Percentiles rank a stretch among this genome's conserved stretches.
These are phyloP conservation scores for Neodon shergylaensis DNA, from an alignment of 2,113 vertebrate species.

Conservation along the genomic window DNA sequence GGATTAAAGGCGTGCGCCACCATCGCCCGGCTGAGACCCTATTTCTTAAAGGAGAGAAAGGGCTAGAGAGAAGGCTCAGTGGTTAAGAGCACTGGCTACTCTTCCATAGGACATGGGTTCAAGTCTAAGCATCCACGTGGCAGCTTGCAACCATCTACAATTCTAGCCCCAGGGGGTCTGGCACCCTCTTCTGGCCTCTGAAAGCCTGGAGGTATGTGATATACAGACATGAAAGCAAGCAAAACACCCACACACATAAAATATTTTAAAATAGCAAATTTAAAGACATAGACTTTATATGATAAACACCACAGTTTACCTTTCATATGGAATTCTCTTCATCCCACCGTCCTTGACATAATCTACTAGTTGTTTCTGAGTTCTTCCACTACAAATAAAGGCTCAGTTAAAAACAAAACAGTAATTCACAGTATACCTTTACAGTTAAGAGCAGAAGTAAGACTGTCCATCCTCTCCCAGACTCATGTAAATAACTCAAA, in stretches of 20 bases:
- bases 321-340: slow-evolving; percentile 93
- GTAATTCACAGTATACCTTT: not conserved
- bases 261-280: too few species aligned
- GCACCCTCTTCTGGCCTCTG: not conserved
- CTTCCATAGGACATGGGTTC: not conserved
- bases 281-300: not conserved
- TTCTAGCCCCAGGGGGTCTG: not conserved
- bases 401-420: not conserved
- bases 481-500: not conserved
- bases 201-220: not conserved
- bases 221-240: not conserved
- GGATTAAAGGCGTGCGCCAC: too few species aligned
- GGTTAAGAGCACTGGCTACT: not conserved
- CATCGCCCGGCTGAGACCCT: too few species aligned
- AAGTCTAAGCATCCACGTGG: not conserved
- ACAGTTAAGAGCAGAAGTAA: not conserved
- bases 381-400: slow-evolving; percentile 91
- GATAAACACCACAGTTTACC: slow-evolving; percentile 81
- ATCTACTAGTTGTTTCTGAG: slow-evolving; percentile 97
- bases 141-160: not conserved
- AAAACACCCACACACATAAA: not conserved
- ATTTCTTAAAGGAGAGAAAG: not conserved
- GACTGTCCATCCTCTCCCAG: not conserved
- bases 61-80: not conserved
- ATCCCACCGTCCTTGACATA: slow-evolving; percentile 92